These are phyloP conservation scores for Diadumene lineata DNA, from an alignment of 92 coral and sea anemone genomes.

Conservation along the genomic window DNA sequence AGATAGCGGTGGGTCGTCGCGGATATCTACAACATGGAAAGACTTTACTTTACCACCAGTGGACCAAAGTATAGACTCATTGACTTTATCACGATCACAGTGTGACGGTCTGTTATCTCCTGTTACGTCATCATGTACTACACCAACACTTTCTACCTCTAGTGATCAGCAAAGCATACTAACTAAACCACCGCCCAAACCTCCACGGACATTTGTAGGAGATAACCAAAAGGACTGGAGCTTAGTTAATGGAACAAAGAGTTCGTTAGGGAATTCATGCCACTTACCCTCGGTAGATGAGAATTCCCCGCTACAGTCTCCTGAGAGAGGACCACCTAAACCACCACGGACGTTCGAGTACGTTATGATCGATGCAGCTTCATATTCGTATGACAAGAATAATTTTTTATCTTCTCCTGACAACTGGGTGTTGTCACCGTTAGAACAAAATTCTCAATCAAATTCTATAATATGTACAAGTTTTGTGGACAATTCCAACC, in stretches of 20 bases:
- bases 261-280: neutral
- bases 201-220: slow-evolving; percentile 65
- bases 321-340: slow-evolving; percentile 58
- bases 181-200: slow-evolving; percentile 68
- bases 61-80: slow-evolving; percentile 66
- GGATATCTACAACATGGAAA: slow-evolving; percentile 73
- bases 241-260: neutral
- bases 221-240: neutral
- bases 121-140: slow-evolving; percentile 24
- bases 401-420: slow-evolving; percentile 16
- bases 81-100: slow-evolving; percentile 48
- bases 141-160: slow-evolving; percentile 16
- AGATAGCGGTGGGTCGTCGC: slow-evolving; percentile 47
- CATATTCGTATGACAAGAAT: slow-evolving; percentile 65
- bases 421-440: slow-evolving; percentile 34
- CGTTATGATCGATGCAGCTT: slow-evolving; percentile 59
- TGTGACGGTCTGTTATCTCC: slow-evolving; percentile 47
- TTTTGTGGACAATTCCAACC: slow-evolving; percentile 27
- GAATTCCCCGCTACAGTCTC: neutral
- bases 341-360: slow-evolving; percentile 82
- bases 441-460: slow-evolving; percentile 7
- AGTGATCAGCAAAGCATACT: no score
- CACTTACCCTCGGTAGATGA: neutral
- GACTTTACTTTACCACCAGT: slow-evolving; percentile 59
- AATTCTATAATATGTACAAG: slow-evolving; percentile 4